Base-by-base conservation (phyloP, 2,888 invertebrate genomes). In the Stenotaenia linearis region DNA sequence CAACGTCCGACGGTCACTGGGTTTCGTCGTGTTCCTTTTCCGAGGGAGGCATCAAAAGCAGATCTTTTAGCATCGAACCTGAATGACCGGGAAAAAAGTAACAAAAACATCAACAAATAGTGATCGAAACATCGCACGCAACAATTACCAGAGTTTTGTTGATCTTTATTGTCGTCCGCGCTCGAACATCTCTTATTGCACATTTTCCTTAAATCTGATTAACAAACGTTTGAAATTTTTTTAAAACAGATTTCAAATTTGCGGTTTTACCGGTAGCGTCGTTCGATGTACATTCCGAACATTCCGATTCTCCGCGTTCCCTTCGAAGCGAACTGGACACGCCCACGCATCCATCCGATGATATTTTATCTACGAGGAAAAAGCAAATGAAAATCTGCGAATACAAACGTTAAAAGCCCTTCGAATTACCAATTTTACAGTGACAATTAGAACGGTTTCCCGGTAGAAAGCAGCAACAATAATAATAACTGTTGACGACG, bases 51-150 rank as follows among this genome's bases (percentile, higher is more conserved):
- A 61, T 78, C 32, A 78, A 15, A 2, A 78, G 37, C 32, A 78
- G 69, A 78, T 78, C 69, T 78, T 78, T 78, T 35, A 78, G 35
- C 78, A 78, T 74, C 18, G 78, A 78, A 23, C 69, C 69, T 23
- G 78, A 30, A 30, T 30, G n/a, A 10, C 69, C 78, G 69, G n/a
- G 1, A 50, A n/a, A n/a, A n/a, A n/a, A n/a, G n/a, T 37, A 45
- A 45, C 15, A 50, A 21, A 77, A 4, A 45, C 12, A 45, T 45
- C 45, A 45, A 5, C 6, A n/a, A n/a, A n/a, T n/a, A n/a, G n/a
- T n/a, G n/a, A n/a, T n/a, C n/a, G n/a, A n/a, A n/a, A n/a, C n/a
- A n/a, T n/a, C n/a, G n/a, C n/a, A n/a, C n/a, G n/a, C n/a, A n/a
- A n/a, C n/a, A n/a, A n/a, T 45, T 56, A 56, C 23, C 18, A 10